Evolutionary conservation across 2,888 invertebrate species (phyloP), one percentile per base, ranked within the genome.

Genomic region (Timema podura): DNA sequence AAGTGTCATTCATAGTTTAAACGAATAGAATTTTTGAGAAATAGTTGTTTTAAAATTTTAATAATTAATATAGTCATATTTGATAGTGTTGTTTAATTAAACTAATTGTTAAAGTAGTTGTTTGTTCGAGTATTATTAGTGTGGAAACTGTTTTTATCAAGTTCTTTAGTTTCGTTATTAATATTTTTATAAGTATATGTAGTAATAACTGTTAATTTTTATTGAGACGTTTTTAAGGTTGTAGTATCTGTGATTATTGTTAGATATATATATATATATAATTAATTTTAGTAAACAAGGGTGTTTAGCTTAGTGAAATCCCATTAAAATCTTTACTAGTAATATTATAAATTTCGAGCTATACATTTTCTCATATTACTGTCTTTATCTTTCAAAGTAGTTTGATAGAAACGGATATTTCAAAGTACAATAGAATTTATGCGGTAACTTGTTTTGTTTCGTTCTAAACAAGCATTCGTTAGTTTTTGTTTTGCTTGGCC

Each of bases 141-240:
- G 45, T 44, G 44, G 6, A 13, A 13, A 61, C 61, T 61, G 61
- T 61, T 61, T 44, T 61, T 44, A 8, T 13, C 61, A 30, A 45
- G 9, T 9, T 44, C 9, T 61, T 61, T 61, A 45, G 15, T 61
- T 61, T 8, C 13, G 44, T 61, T 61, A n/a, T 61, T 61, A 11
- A 61, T 30, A 61, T 61, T 61, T 61, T 61, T 61, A 61, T 61
- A 61, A 61, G 45, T 44, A 45, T n/a, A 45, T 61, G 15, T 61
- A 44, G 30, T 11, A 3, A 61, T 61, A 61, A n/a, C 45, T 61
- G 61, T 61, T 61, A 15, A 61, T 44, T 61, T 61, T 30, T 61
- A 61, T n/a, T 61, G 8, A 61, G 10, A 16, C 51, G 13, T 61
- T 61, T 61, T 61, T 61, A 7, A 61, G 44, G 30, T 30, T 3